Conservation (phyloP, 2,888 invertebrate genomes). For the Eilema depressum region DNA sequence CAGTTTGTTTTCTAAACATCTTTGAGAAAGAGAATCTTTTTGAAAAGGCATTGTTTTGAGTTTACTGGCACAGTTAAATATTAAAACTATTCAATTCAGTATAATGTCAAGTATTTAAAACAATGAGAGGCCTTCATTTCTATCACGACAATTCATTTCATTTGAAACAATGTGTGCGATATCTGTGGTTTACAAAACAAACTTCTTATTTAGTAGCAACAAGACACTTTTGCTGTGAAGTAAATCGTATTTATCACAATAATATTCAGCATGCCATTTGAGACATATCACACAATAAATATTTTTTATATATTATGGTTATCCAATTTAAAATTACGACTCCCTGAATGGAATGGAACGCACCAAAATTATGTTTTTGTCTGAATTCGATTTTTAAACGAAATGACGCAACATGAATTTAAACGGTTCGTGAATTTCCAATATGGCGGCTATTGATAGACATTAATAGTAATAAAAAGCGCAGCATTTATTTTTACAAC, state of each 20-base stretch:
- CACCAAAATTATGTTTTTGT: slow-evolving; percentile 17
- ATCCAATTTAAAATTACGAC: slow-evolving; percentile 30
- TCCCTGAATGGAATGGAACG: neutral
- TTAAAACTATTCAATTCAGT: neutral
- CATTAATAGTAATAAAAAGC: slow-evolving; percentile 45
- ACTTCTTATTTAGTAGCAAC: slow-evolving; percentile 14
- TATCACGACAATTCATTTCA: neutral
- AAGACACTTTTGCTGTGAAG: neutral
- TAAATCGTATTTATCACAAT: slow-evolving; percentile 8
- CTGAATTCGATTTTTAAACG: slow-evolving; percentile 36
- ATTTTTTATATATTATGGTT: slow-evolving; percentile 33
- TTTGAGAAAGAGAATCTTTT: neutral
- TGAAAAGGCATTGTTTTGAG: neutral
- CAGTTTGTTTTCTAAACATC: neutral
- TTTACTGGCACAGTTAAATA: neutral
- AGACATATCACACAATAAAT: slow-evolving; percentile 14
- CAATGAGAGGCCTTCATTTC: neutral
- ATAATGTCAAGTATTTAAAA: slow-evolving; percentile 1
- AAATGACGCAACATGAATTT: slow-evolving; percentile 37
- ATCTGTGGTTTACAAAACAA: slow-evolving; percentile 17
- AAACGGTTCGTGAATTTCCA: slow-evolving; percentile 30
- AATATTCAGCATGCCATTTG: slow-evolving; percentile 22
- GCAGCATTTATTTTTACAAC: slow-evolving; percentile 56
- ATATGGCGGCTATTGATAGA: slow-evolving; percentile 39
- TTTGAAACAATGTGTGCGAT: slow-evolving; percentile 11